Evolutionary conservation across 53 echinoderm and acorn worm species (phyloP).

Genomic region (Antedon mediterranea): DNA sequence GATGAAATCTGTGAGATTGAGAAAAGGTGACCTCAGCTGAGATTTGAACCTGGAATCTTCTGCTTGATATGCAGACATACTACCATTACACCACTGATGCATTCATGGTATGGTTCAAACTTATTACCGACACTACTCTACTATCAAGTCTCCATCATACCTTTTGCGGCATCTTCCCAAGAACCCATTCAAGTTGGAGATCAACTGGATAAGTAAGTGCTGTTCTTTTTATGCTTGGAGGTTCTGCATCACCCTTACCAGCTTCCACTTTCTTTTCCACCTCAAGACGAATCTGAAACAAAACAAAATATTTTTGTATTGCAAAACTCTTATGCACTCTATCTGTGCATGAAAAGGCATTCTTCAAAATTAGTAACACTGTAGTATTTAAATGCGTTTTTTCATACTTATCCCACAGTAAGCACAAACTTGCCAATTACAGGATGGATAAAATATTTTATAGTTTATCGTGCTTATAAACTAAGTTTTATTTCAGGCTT

Average conservation of each 20-base stretch:
- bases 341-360: not conserved
- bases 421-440: no score
- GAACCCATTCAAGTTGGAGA: conserved; percentile 77
- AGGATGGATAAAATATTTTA: no score
- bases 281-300: conserved; percentile 70
- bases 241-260: conserved; percentile 18
- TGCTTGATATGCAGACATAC: no score
- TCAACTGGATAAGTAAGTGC: conserved; percentile 64
- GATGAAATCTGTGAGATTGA: not conserved
- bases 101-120: no score
- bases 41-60: no score
- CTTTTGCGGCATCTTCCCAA: conserved; percentile 89
- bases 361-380: not conserved
- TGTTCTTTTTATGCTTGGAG: conserved; percentile 41
- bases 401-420: no score
- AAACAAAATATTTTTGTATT: not conserved
- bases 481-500: no score
- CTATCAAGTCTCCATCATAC: no score
- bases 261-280: conserved; percentile 23
- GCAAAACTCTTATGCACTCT: not conserved
- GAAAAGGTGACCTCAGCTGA: not conserved
- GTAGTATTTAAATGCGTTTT: not conserved
- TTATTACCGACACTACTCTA: no score
- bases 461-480: no score
- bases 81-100: no score